Evolutionary conservation across 2,113 vertebrate species (phyloP), one percentile per base, ranked within the genome.

Genomic region (Trinectes maculatus): DNA sequence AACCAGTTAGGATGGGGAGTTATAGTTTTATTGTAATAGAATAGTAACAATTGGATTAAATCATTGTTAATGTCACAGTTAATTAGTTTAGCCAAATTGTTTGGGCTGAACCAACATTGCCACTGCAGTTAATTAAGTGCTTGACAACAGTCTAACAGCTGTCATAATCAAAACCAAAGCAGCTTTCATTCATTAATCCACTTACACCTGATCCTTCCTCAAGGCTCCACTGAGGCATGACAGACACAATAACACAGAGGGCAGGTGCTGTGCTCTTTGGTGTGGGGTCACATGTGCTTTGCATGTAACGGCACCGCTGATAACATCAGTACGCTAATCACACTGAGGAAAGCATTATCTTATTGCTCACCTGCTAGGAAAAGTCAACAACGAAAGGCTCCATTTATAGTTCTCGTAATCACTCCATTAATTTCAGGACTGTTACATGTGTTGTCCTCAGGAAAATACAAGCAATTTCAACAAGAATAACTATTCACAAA

Each of bases 251-350:
- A 26, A 51, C 24, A 56, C 33, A 59, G n/a, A 26, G 12, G 5
- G 73, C 81, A 80, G 72, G 61, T 69, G 71, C 18, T 66, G 31
- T 40, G n/a, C 47, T 79, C 25, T 62, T 53, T 28, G 18, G 22
- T 28, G 34, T 4, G 0, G 22, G 36, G n/a, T 19, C 8, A 0
- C 15, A 3, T 71, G 68, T 49, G 39, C 22, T 67, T 57, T 63
- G 3, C 43, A 43, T 42, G 16, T 10, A 42, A 46, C 31, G 51
- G 53, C 42, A n/a, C 8, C 16, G 31, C 3, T 63, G 77, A 80
- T 79, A 70, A 64, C 49, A 59, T 70, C 63, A 29, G 18, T 21
- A 33, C n/a, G 31, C 24, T 10, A 65, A 34, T 65, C 56, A 60
- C 57, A 29, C 2, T 8, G 2, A 63, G 15, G 44, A 36, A 40